phyloP scores from a whole-genome alignment of 2,113 vertebrate genomes.

The Corythoichthys intestinalis region DNA sequence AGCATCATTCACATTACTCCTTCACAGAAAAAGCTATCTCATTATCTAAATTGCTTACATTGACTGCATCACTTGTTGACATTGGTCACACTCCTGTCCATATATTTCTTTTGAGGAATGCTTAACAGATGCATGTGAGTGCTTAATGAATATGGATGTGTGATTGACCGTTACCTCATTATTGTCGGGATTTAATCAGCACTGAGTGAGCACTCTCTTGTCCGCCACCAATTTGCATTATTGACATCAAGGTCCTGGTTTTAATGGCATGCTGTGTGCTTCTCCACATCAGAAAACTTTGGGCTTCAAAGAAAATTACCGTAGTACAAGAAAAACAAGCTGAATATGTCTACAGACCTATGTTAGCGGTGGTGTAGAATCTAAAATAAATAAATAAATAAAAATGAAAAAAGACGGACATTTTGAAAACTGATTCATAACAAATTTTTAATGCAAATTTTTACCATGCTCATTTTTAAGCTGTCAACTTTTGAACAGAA shows the following conservation, averaged over 20 bases:
- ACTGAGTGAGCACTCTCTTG: conserved; percentile 46
- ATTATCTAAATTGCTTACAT: conserved; percentile 43
- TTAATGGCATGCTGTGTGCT: conserved; percentile 8
- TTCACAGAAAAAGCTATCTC: conserved; percentile 18
- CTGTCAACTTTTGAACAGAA: conserved; percentile 31
- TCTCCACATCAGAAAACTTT: conserved; percentile 16
- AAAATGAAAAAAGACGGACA: background rate
- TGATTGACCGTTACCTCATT: conserved; percentile 47
- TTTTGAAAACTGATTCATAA: background rate
- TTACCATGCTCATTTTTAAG: conserved; percentile 46
- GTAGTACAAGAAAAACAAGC: background rate
- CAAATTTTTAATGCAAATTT: conserved; percentile 2
- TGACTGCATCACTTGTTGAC: conserved; percentile 31
- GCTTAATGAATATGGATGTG: conserved; percentile 51
- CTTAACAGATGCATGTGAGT: conserved; percentile 50
- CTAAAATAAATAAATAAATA: no score
- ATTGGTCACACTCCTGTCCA: conserved; percentile 35
- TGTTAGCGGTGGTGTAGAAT: background rate
- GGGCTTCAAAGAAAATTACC: conserved; percentile 9
- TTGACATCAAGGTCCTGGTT: conserved; percentile 18
- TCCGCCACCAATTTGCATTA: conserved; percentile 50
- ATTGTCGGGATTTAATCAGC: conserved; percentile 59
- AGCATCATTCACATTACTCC: background rate
- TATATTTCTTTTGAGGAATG: conserved; percentile 38
- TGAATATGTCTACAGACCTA: background rate